A percentile compares a stretch with the other conserved stretches of the same genome.
Conservation (phyloP, 2,888 invertebrate species). For the Steinernema scapterisci region DNA sequence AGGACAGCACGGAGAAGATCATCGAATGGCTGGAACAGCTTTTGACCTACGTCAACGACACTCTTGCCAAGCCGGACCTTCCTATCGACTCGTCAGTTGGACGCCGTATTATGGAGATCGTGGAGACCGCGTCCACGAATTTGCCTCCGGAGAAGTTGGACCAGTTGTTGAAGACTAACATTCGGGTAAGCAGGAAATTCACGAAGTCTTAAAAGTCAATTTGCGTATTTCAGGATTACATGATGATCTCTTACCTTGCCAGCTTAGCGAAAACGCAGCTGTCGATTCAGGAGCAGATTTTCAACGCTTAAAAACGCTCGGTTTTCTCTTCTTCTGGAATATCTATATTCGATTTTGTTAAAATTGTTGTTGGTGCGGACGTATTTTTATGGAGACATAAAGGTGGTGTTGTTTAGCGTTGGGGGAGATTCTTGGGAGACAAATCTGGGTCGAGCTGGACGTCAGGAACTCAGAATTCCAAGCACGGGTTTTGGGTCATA, state of each 20-base stretch:
- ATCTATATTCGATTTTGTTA: neutral
- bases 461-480: too few relatives aligned
- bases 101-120: slow-evolving; percentile 83
- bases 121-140: slow-evolving; percentile 85
- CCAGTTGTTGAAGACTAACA: slow-evolving; percentile 90
- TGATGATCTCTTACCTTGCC: slow-evolving; percentile 94
- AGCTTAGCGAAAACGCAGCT: slow-evolving; percentile 94
- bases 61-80: slow-evolving; percentile 75
- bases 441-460: too few relatives aligned
- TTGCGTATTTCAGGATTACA: slow-evolving; percentile 75
- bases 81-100: slow-evolving; percentile 79
- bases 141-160: slow-evolving; percentile 86
- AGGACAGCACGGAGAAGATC: slow-evolving; percentile 82
- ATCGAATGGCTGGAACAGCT: slow-evolving; percentile 68
- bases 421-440: too few relatives aligned
- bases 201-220: neutral
- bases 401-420: too few relatives aligned
- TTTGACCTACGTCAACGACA: slow-evolving; percentile 76
- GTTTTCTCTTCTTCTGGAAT: neutral
- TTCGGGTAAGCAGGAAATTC: slow-evolving; percentile 74
- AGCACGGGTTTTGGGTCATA: too few relatives aligned
- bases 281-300: slow-evolving; percentile 90
- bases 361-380: too few relatives aligned
- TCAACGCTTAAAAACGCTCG: slow-evolving; percentile 10
- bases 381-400: too few relatives aligned